phyloP scores from a whole-genome alignment of 2,888 invertebrate species.

The Dyspetes luteomarginatus region DNA sequence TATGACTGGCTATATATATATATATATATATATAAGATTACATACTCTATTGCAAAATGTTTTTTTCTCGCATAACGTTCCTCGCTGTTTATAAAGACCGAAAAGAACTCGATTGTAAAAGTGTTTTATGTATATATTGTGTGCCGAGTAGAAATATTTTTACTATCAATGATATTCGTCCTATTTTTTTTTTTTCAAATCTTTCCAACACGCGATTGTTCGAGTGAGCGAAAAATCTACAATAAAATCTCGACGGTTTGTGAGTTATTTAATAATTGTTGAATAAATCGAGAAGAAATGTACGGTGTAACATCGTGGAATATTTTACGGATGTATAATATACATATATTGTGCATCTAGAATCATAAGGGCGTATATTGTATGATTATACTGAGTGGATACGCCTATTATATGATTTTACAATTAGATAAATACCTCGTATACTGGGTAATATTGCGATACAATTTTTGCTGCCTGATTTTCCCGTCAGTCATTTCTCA shows the following conservation, averaged over 20 bases:
- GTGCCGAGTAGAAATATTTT: slow-evolving; percentile 33
- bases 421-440: no score
- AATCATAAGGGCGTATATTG: no score
- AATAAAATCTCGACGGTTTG: background rate
- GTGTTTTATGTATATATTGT: background rate
- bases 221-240: slow-evolving; percentile 1
- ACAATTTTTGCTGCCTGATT: no score
- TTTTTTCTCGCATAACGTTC: background rate
- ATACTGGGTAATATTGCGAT: no score
- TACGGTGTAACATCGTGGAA: no score
- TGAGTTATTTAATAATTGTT: slow-evolving; percentile 42
- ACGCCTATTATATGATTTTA: no score
- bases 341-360: no score
- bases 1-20: slow-evolving; percentile 12
- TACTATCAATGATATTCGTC: slow-evolving; percentile 31
- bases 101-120: background rate
- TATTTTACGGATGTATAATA: no score
- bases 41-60: slow-evolving; percentile 4
- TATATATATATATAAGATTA: slow-evolving; percentile 10
- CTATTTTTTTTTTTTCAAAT: slow-evolving; percentile 3
- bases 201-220: background rate
- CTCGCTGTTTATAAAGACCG: background rate
- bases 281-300: slow-evolving; percentile 39
- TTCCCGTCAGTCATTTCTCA: no score
- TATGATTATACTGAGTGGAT: no score